phyloP scores from a whole-genome alignment of 1,140 invertebrate species.

The Cataglyphis hispanica region DNA sequence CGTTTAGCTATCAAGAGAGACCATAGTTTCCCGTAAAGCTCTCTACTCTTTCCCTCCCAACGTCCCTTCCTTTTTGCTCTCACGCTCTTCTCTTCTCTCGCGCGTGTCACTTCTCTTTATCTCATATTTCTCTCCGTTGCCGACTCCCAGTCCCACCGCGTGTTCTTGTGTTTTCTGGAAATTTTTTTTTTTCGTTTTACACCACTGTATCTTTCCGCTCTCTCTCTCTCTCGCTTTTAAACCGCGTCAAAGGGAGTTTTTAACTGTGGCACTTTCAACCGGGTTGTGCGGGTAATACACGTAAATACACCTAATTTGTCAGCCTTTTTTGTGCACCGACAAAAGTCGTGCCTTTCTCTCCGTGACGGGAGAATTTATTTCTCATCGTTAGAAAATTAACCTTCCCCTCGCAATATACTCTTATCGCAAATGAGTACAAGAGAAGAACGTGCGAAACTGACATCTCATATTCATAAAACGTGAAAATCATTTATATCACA shows the following conservation, averaged over 20 bases:
- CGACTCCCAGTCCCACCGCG: background rate
- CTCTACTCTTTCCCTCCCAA: conserved; percentile 31
- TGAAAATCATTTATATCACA: background rate
- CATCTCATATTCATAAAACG: background rate
- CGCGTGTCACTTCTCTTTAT: background rate
- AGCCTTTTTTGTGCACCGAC: conserved; percentile 8
- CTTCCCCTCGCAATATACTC: background rate
- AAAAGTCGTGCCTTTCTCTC: conserved; percentile 16
- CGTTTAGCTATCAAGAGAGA: conserved; percentile 61
- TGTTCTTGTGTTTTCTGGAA: conserved; percentile 44
- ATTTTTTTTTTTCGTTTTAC: conserved; percentile 10
- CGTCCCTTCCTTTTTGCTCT: background rate
- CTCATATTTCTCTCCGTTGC: conserved; percentile 51
- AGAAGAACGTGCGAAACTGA: background rate
- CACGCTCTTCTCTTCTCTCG: background rate
- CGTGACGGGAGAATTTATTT: conserved; percentile 29
- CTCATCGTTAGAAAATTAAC: conserved; percentile 37
- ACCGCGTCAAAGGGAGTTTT: conserved; percentile 40
- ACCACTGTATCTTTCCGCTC: conserved; percentile 41
- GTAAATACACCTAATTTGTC: conserved; percentile 58
- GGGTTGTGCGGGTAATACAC: conserved; percentile 28
- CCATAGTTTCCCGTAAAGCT: conserved; percentile 61
- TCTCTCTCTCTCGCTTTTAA: conserved; percentile 23
- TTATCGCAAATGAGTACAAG: background rate
- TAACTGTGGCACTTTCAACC: conserved; percentile 33